These are phyloP conservation scores for Drosophila mercatorum DNA, from an alignment of 2,888 invertebrate genomes.

Conservation along the genomic window DNA sequence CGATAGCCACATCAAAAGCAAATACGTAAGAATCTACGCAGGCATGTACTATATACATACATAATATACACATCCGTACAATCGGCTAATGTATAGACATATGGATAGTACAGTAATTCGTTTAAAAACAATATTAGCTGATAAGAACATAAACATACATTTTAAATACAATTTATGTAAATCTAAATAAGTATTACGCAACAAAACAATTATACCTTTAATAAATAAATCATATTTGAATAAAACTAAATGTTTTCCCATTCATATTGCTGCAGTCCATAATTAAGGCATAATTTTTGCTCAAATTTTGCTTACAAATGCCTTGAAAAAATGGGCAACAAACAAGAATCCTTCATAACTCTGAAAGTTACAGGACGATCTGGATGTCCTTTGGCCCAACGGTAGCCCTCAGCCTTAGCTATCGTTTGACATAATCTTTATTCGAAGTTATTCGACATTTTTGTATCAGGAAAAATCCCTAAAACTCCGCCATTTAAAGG, in stretches of 20 bases:
- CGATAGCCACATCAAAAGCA: conserved; percentile 42
- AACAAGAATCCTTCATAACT: not conserved
- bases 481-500: not conserved
- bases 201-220: conserved; percentile 65
- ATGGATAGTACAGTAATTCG: conserved; percentile 48
- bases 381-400: not conserved
- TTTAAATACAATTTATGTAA: conserved; percentile 69
- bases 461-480: not conserved
- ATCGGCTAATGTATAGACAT: conserved; percentile 26
- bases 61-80: conserved; percentile 20
- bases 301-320: not conserved
- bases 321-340: not conserved
- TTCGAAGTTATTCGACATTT: not conserved
- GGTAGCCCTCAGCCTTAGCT: not conserved
- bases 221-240: conserved; percentile 67
- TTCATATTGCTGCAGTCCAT: not conserved
- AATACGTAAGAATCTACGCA: conserved; percentile 71
- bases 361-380: not conserved
- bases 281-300: not conserved
- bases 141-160: conserved; percentile 43
- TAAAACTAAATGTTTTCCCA: conserved; percentile 17
- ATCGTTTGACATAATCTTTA: not conserved
- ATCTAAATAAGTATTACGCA: conserved; percentile 65
- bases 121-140: conserved; percentile 54
- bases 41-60: conserved; percentile 49